Evolutionary conservation across 2,797 vertebrate genomes (phyloP), one percentile per base, ranked within the genome.

Genomic region (Fistularia commersonii): DNA sequence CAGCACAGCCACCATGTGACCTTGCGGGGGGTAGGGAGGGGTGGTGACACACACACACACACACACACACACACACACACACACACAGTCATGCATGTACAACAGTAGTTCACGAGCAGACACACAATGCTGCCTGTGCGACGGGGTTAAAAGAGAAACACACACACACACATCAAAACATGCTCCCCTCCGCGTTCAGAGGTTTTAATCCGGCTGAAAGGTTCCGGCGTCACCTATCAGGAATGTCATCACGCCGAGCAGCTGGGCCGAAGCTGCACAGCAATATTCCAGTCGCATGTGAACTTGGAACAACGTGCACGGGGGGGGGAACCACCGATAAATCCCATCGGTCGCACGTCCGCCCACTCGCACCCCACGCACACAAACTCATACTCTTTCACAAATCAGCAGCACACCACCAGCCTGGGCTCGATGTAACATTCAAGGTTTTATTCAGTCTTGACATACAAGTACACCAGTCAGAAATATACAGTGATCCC

Each of bases 381-480:
- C 12, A 9, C 39, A 45, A 1, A 0, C 15, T 45, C 43, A 35
- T 42, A 33, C 34, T 36, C 35, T 51, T 61, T 70, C 65, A 79
- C 69, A 68, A 82, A 86, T 75, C 55, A 72, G 23, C 48, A 68
- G 60, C 53, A 57, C 6, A 9, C 66, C 53, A 51, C 72, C 59
- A 58, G 41, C 61, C 73, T 64, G 70, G 64, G 76, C 64, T 75
- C 70, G 39, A 77, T 72, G 66, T 79, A 87, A 90, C 89, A 90
- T 91, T 91, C 86, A 90, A 88, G 81, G 85, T 90, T 89, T 91
- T 87, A 88, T 91, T 90, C 85, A 87, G 75, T 82, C 82, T 83
- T 90, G 86, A 88, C 83, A 82, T 89, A 89, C 88, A 90, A 23
- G 87, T 87, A 86, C 88, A 91, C 85, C 88, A 88, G 81, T 90